Percentiles rank a stretch among this genome's conserved stretches.
Evolutionary conservation across 1,140 invertebrate genomes (phyloP).

Genomic region (Orius insidiosus): DNA sequence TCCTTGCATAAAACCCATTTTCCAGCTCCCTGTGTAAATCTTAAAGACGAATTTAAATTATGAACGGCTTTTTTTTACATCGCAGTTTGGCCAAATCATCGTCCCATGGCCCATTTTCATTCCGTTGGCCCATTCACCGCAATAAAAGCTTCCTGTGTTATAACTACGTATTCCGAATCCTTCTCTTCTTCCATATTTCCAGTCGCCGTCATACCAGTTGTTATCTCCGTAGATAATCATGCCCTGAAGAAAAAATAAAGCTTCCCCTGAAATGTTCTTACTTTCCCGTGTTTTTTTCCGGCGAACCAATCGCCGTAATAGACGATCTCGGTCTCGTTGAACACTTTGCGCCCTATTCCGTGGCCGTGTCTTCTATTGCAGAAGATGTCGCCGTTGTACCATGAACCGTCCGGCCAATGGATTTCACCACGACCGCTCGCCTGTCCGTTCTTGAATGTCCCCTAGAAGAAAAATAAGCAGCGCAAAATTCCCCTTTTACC

Average conservation of each 20-base stretch:
- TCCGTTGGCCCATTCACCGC: constrained; percentile 32
- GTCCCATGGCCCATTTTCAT: constrained; percentile 32
- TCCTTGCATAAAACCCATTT: constrained; percentile 35
- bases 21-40: constrained; percentile 34
- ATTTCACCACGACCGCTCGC: constrained; percentile 33
- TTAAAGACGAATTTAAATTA: constrained; percentile 21
- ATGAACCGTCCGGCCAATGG: constrained; percentile 31
- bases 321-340: constrained; percentile 22
- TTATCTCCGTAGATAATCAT: constrained; percentile 30
- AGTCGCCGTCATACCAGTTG: constrained; percentile 34
- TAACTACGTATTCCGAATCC: constrained; percentile 8
- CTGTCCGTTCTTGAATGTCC: constrained; percentile 34
- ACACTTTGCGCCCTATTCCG: constrained; percentile 27
- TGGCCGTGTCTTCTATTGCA: constrained; percentile 34
- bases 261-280: not conserved
- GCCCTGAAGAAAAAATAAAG: constrained; percentile 26
- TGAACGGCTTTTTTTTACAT: constrained; percentile 27
- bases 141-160: constrained; percentile 27
- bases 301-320: constrained; percentile 32
- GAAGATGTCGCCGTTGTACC: constrained; percentile 35
- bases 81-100: constrained; percentile 35
- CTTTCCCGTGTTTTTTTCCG: constrained; percentile 31
- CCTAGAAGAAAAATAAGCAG: constrained; percentile 27
- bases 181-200: constrained; percentile 28
- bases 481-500: too few relatives aligned